A percentile compares a stretch with the other conserved stretches of the same genome.
Evolutionary conservation across 2,888 invertebrate genomes (phyloP).

Genomic region (Agrochola macilenta): DNA sequence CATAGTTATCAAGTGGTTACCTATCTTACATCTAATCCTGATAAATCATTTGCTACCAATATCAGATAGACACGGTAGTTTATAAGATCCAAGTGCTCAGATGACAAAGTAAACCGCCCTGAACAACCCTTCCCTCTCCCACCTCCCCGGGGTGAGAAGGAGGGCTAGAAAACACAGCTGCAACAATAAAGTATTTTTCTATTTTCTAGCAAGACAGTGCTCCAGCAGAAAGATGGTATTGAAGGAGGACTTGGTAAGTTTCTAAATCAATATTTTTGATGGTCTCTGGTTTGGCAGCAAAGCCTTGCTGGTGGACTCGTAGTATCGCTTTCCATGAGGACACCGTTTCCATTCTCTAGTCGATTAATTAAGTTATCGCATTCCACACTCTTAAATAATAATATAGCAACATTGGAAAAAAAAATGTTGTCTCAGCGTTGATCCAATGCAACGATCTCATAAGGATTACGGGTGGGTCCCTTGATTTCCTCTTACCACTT

Average conservation of each 20-base stretch:
- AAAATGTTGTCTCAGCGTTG: slow-evolving; percentile 3
- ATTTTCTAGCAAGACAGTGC: slow-evolving; percentile 80
- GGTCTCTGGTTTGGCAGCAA: background rate
- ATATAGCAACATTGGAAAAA: no score
- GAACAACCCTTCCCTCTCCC: background rate
- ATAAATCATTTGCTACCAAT: background rate
- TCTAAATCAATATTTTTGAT: background rate
- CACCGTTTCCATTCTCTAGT: background rate
- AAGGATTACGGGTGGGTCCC: background rate
- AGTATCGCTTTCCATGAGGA: background rate
- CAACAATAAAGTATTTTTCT: slow-evolving; percentile 4
- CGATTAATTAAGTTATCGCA: background rate
- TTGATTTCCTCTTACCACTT: background rate
- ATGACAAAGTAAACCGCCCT: background rate
- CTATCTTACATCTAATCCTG: background rate
- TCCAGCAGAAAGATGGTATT: slow-evolving; percentile 82
- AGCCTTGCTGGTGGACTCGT: background rate
- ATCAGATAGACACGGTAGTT: background rate
- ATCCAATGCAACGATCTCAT: background rate
- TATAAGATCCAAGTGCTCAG: background rate
- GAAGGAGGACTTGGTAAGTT: slow-evolving; percentile 84
- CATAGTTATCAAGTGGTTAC: background rate
- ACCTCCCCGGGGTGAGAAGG: no score
- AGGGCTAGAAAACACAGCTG: background rate
- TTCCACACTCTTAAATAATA: background rate